Conservation (phyloP, 2,113 vertebrate species). For the Turnix velox region DNA sequence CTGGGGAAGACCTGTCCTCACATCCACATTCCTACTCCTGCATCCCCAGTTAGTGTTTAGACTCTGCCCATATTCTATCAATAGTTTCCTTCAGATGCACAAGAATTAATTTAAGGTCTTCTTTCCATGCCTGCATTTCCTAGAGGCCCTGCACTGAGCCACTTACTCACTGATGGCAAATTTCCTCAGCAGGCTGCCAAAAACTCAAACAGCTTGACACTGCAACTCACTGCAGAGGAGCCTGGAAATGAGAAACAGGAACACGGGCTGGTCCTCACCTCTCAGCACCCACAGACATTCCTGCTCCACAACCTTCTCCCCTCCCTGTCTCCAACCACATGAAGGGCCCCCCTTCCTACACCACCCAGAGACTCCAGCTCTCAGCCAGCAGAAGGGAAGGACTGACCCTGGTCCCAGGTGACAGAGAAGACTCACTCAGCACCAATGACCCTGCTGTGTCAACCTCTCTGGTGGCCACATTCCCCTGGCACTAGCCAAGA, state of each 20-base stretch:
- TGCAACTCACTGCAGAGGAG: rapidly evolving
- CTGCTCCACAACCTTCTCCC: neutral
- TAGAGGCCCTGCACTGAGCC: neutral
- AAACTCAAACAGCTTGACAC: neutral
- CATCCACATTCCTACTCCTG: neutral
- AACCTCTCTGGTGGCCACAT: neutral
- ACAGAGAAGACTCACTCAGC: neutral
- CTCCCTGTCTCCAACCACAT: neutral
- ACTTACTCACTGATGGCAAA: neutral
- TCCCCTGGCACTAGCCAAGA: conserved; percentile 7
- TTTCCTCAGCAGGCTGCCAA: neutral
- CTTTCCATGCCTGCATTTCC: neutral
- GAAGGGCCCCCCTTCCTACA: neutral
- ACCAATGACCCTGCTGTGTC: conserved; percentile 6
- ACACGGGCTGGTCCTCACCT: neutral
- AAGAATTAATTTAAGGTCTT: neutral
- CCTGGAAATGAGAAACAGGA: neutral
- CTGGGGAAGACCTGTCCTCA: neutral
- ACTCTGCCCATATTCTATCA: neutral
- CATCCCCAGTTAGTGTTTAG: neutral
- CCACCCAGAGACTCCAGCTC: neutral
- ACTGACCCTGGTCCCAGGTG: neutral
- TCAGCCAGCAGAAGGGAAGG: neutral
- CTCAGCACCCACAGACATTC: neutral
- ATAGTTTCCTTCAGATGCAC: neutral